These are phyloP conservation scores for Oikopleura dioica DNA, from an alignment of 23 tunicate species.

Conservation along the genomic window DNA sequence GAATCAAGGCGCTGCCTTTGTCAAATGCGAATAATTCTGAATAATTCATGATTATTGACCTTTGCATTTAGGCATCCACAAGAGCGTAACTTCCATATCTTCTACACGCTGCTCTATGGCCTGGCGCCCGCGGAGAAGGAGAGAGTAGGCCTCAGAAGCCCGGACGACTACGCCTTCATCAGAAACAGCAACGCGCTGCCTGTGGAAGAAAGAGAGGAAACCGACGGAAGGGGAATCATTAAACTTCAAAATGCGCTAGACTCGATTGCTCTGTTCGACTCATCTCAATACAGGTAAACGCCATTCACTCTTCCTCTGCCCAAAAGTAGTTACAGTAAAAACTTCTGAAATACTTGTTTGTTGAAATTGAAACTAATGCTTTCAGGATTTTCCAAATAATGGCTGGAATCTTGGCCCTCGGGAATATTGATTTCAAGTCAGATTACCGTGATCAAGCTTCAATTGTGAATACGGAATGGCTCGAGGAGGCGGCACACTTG, in stretches of 20 bases:
- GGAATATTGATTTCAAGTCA: neutral
- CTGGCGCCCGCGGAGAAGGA: neutral
- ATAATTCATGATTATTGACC: too few relatives aligned
- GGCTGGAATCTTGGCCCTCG: neutral
- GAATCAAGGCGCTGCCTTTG: too few relatives aligned
- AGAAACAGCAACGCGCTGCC: neutral
- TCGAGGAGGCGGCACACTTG: neutral
- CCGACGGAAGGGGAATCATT: slow-evolving; percentile 1
- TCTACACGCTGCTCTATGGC: slow-evolving; percentile 4
- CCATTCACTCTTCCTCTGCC: too few relatives aligned
- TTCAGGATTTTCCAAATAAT: neutral
- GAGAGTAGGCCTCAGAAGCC: neutral
- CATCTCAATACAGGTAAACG: neutral
- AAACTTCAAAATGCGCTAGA: neutral
- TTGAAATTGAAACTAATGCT: too few relatives aligned
- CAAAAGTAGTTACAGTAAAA: too few relatives aligned
- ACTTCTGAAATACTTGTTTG: too few relatives aligned
- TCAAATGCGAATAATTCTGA: too few relatives aligned
- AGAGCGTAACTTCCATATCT: neutral
- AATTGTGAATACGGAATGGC: neutral
- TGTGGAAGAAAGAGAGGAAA: slow-evolving; percentile 4
- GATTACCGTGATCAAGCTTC: neutral
- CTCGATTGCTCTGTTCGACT: neutral
- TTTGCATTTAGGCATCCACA: too few relatives aligned
- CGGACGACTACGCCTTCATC: neutral